phyloP scores from a whole-genome alignment of 2,888 invertebrate species.

The Xylota sylvarum region DNA sequence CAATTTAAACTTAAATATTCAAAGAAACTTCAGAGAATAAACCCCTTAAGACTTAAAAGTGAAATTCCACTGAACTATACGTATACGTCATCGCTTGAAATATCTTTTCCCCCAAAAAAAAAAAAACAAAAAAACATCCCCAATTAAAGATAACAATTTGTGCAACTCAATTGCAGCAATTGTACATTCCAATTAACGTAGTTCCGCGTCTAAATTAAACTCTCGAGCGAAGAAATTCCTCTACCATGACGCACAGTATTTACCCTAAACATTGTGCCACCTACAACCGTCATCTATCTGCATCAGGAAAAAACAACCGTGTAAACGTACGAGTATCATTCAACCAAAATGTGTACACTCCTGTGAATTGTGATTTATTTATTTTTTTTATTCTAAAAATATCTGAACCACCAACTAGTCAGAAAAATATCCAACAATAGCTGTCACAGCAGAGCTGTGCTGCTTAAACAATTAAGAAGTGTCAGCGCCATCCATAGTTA shows the following conservation, averaged over 20 bases:
- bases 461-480: constrained; percentile 45
- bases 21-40: background rate
- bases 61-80: no score
- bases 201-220: constrained; percentile 56
- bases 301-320: constrained; percentile 18
- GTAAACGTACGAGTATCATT: constrained; percentile 54
- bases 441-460: constrained; percentile 15
- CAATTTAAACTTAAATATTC: background rate
- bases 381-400: constrained; percentile 31
- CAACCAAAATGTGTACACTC: constrained; percentile 25
- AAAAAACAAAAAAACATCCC: background rate
- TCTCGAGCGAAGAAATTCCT: constrained; percentile 37
- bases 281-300: constrained; percentile 58
- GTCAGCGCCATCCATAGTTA: constrained; percentile 66
- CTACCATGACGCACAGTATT: constrained; percentile 52
- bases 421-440: constrained; percentile 18
- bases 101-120: background rate
- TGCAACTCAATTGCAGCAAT: constrained; percentile 51
- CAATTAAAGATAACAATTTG: constrained; percentile 32
- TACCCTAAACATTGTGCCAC: constrained; percentile 41
- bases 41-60: no score
- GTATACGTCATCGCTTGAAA: background rate
- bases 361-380: no score
- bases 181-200: constrained; percentile 56
- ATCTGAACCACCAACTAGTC: constrained; percentile 10